Evolutionary conservation across 2,797 vertebrate genomes (phyloP).

Genomic region (Coreius guichenoti): DNA sequence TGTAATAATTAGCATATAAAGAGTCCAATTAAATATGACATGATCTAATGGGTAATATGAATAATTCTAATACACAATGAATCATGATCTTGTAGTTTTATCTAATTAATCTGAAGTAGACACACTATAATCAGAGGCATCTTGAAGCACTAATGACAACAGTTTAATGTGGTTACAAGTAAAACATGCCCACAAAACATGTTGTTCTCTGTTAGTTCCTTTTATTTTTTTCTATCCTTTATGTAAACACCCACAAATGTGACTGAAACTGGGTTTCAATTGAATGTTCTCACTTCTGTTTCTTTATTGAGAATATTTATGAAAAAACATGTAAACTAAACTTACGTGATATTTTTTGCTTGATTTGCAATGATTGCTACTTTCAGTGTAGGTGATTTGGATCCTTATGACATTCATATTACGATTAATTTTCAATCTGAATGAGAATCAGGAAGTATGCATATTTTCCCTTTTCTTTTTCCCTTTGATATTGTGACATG

Average conservation of each 20-base stretch:
- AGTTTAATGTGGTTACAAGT: constrained; percentile 25
- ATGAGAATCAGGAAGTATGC: background rate
- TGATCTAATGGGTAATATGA: background rate
- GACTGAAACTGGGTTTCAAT: constrained; percentile 39
- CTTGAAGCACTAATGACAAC: background rate
- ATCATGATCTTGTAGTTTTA: background rate
- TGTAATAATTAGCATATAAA: background rate
- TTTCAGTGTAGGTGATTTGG: background rate
- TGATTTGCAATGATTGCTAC: background rate
- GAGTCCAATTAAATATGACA: background rate
- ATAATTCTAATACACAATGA: background rate
- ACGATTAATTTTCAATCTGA: background rate
- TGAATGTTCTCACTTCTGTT: constrained; percentile 47
- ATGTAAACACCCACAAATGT: constrained; percentile 49
- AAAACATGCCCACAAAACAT: constrained; percentile 25
- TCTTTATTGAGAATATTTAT: constrained; percentile 13
- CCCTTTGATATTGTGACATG: background rate
- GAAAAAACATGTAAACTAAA: constrained; percentile 3
- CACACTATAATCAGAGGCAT: background rate
- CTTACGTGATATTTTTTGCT: background rate
- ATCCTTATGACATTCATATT: background rate
- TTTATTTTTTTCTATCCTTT: constrained; percentile 14
- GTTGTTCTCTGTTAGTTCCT: constrained; percentile 43
- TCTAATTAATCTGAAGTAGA: background rate
- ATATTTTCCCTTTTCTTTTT: background rate